Conservation (phyloP, 2,888 invertebrate genomes). For the Campaea margaritaria region DNA sequence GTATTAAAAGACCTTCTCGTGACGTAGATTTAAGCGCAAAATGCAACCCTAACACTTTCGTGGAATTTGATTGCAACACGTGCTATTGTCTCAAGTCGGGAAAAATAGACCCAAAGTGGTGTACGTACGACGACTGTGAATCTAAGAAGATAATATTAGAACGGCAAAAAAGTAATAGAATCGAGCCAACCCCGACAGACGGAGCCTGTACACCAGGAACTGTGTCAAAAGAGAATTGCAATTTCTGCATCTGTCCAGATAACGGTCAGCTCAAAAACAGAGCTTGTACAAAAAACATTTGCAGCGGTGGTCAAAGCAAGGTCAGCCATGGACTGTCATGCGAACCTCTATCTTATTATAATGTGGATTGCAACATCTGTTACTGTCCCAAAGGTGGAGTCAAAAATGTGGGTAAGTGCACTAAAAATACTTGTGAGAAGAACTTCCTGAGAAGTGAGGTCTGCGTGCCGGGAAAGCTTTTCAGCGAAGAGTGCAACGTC, state of each 20-base stretch:
- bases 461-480: constrained; percentile 69
- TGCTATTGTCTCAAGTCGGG: constrained; percentile 75
- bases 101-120: constrained; percentile 73
- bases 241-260: constrained; percentile 76
- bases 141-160: constrained; percentile 58
- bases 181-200: constrained; percentile 30
- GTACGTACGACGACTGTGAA: constrained; percentile 74
- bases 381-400: constrained; percentile 69
- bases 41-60: constrained; percentile 71
- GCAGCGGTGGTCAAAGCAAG: constrained; percentile 44
- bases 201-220: constrained; percentile 65
- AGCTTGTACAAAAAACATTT: constrained; percentile 69
- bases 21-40: constrained; percentile 52
- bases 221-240: constrained; percentile 68
- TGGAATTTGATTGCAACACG: constrained; percentile 75
- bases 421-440: constrained; percentile 71
- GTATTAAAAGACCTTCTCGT: neutral
- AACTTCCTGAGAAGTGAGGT: constrained; percentile 62
- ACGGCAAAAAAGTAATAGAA: constrained; percentile 45
- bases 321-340: constrained; percentile 57
- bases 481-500: constrained; percentile 74
- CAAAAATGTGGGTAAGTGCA: constrained; percentile 76
- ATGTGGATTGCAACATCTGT: constrained; percentile 77
- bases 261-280: constrained; percentile 59
- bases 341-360: constrained; percentile 71